Base-by-base conservation (phyloP, 2,113 vertebrate species). In the Thalassarche chlororhynchos region DNA sequence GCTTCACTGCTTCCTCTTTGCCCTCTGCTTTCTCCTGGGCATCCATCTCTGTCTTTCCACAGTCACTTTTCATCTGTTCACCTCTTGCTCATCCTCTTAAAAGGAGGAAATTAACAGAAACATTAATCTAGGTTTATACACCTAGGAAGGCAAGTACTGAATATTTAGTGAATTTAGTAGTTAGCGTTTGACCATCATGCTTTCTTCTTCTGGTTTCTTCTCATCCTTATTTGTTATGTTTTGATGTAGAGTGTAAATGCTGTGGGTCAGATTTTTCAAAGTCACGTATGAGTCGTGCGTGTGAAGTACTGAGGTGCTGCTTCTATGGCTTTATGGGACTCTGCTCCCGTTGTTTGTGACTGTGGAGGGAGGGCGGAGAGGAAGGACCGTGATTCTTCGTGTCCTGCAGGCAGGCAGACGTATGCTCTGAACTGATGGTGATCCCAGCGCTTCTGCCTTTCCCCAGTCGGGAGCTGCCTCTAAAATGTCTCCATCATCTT, bases 231-330 rank as follows among this genome's bases (percentile, higher is more conserved):
- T 82, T 55, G 31, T 16, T 80, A 13, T 1, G 2, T 80, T 80
- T 57, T 57, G 28, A 24, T 38, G n/a, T 55, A 21, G 31, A 36
- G 19, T 44, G 16, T 44, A 55, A 68, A 44, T 26, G 11, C 18
- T 15, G n/a, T 15, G 60, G 26, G 19, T 61, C 47, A 26, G 11
- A 34, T 62, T 20, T 75, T 36, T 79, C 34, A 2, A 17, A 28
- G 40, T 36, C 15, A 9, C 9, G 0, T 51, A 8, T 0, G 12
- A 65, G 32, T 34, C 2, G 0, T 24, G 23, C 36, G 10, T 55
- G 31, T 36, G 49, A 64, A 54, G 71, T 40, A 19, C 26, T 42
- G 52, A 89, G 52, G 65, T 70, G 18, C 4, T 17, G 1, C 36
- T 34, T 11, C 3, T 25, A 1, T 18, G 40, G 6, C 16, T 71